Evolutionary conservation across 2,113 vertebrate species (phyloP), one percentile per base, ranked within the genome.

Genomic region (Larimichthys crocea): DNA sequence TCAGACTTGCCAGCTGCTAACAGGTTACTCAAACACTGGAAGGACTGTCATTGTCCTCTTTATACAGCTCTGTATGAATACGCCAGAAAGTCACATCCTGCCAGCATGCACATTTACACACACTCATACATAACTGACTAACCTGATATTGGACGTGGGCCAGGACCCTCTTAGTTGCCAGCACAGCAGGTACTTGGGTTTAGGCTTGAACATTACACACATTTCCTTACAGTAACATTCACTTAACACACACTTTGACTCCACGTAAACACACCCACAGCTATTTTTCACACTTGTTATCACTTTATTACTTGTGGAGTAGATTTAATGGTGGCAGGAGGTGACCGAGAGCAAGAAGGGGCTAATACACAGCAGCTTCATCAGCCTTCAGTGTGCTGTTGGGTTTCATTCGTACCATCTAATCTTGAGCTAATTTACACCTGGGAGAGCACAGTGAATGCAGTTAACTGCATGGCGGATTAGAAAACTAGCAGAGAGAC

Each of bases 21-120:
- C 78, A 71, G 87, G 87, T 87, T 90, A 70, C 61, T 88, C 74
- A 88, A 90, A 90, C 86, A 89, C 74, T 76, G 83, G 52, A 83
- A 84, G 73, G 70, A 56, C 84, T 70, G 79, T 82, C 89, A 86
- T 88, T 90, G 85, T 88, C 79, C 60, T 76, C 49, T 76, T 71
- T 72, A 52, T 63, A 65, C 74, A 65, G 63, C 74, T 67, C 42
- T 10, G 68, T 65, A 68, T 87, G 80, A 90, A 65, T 68, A 49
- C n/a, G 69, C 35, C 55, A 73, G 26, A 75, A 61, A 48, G 61
- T 48, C 68, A 68, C 82, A 83, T 88, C 86, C 84, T 82, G 84
- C 84, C 87, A 74, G 72, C 61, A 10, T 70, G 26, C 65, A 53
- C 79, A 82, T 76, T 71, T 59, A 26, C 70, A 82, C 78, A 88